Evolutionary conservation across 2,888 invertebrate species (phyloP).

Genomic region (Mongoloraphidia duomilia): DNA sequence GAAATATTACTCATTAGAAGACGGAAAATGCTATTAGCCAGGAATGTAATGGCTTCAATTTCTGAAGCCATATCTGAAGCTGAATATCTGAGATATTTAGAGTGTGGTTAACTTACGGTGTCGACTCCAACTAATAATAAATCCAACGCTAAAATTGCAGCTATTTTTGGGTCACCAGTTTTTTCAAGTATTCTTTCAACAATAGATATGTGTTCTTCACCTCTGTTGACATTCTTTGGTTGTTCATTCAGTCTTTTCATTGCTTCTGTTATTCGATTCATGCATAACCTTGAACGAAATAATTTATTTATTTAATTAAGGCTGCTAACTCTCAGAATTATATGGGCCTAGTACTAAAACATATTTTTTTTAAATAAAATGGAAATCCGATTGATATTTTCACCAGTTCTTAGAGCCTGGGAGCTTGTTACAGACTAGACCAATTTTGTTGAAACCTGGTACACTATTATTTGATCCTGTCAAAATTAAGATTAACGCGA

Average conservation of each 20-base stretch:
- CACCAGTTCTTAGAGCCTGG: too few species aligned
- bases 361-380: too few species aligned
- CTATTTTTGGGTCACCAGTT: slow-evolving; percentile 41
- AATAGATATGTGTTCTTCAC: slow-evolving; percentile 33
- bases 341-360: too few species aligned
- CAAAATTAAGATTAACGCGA: too few species aligned
- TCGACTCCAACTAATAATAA: slow-evolving; percentile 68
- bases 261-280: slow-evolving; percentile 38
- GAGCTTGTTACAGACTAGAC: too few species aligned
- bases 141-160: slow-evolving; percentile 61
- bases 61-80: neutral
- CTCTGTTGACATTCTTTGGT: slow-evolving; percentile 21
- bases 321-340: neutral
- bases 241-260: slow-evolving; percentile 29
- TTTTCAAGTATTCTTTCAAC: slow-evolving; percentile 40
- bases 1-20: too few species aligned
- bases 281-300: slow-evolving; percentile 32
- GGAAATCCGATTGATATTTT: too few species aligned
- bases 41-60: too few species aligned
- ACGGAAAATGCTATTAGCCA: too few species aligned
- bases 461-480: too few species aligned
- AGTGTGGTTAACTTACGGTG: slow-evolving; percentile 35
- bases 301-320: slow-evolving; percentile 2
- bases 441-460: too few species aligned
- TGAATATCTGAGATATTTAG: neutral